Conservation (phyloP, 1,140 invertebrate species). For the Aporrectodea caliginosa region DNA sequence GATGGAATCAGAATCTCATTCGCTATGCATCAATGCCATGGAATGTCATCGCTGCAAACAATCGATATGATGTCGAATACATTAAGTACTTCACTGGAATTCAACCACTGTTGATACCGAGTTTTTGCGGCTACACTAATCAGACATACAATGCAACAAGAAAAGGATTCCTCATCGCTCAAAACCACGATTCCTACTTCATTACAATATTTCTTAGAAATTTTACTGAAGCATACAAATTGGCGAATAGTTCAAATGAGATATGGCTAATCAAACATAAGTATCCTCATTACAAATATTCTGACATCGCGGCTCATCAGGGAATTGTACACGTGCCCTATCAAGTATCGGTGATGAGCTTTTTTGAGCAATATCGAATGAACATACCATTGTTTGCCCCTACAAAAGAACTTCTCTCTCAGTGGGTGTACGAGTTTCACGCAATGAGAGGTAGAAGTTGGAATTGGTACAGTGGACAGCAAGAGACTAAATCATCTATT, state of each 20-base stretch:
- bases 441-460: not conserved
- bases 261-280: not conserved
- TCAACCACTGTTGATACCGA: not conserved
- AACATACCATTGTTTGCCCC: slow-evolving; percentile 34
- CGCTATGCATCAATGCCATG: slow-evolving; percentile 5
- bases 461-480: not conserved
- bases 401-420: slow-evolving; percentile 24
- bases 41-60: slow-evolving; percentile 25
- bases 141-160: not conserved
- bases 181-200: not conserved
- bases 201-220: slow-evolving; percentile 1
- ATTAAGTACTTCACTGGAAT: slow-evolving; percentile 24
- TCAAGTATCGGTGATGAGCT: slow-evolving; percentile 22
- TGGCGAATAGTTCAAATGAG: not conserved
- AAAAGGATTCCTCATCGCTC: not conserved
- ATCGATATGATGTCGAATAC: slow-evolving; percentile 31
- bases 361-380: slow-evolving; percentile 30
- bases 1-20: slow-evolving; percentile 28
- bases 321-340: slow-evolving; percentile 34
- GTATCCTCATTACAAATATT: slow-evolving; percentile 1
- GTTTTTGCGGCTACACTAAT: not conserved
- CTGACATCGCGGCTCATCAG: slow-evolving; percentile 27
- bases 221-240: not conserved
- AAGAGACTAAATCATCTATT: not conserved
- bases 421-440: not conserved